Evolutionary conservation across 2,888 invertebrate genomes (phyloP), one percentile per base, ranked within the genome.

Genomic region (Parnassius smintheus): DNA sequence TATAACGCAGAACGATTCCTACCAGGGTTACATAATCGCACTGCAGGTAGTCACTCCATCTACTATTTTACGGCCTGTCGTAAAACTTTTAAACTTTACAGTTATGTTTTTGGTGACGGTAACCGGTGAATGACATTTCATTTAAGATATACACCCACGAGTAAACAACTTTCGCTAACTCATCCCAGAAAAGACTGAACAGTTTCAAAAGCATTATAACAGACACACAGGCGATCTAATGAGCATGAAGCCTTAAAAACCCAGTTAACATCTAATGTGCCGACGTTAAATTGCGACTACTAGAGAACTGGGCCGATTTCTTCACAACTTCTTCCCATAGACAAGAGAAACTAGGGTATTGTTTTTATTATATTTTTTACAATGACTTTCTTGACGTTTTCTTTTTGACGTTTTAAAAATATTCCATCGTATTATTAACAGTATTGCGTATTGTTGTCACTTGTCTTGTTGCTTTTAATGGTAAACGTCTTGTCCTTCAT

Each of bases 311-410:
- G 73, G 75, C 69, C 75, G 77, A 82, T 83, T 83, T 83, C 83
- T 76, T 78, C 72, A 77, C 70, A 69, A 42, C 62, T 50, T 65
- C 78, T 82, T 81, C 81, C 73, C 81, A 82, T 79, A 73, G 66
- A 67, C 67, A 57, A 62, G 65, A 59, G 57, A 67, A 63, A 61
- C 61, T 57, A 56, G 57, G 58, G 62, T 61, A 73, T 75, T 73
- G 74, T 72, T 71, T 62, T 59, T 54, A 12, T 54, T 56, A 52
- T 52, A 52, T 41, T 52, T 52, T 44, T 44, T 25, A 44, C 18
- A 42, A 22, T 13, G 13, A 57, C 54, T n/a, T n/a, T n/a, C n/a
- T n/a, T n/a, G n/a, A n/a, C n/a, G n/a, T n/a, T n/a, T n/a, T n/a
- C n/a, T n/a, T n/a, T n/a, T n/a, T n/a, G n/a, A n/a, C n/a, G n/a